Base-by-base conservation (phyloP, 2,113 vertebrate genomes). In the Oryzias javanicus region DNA sequence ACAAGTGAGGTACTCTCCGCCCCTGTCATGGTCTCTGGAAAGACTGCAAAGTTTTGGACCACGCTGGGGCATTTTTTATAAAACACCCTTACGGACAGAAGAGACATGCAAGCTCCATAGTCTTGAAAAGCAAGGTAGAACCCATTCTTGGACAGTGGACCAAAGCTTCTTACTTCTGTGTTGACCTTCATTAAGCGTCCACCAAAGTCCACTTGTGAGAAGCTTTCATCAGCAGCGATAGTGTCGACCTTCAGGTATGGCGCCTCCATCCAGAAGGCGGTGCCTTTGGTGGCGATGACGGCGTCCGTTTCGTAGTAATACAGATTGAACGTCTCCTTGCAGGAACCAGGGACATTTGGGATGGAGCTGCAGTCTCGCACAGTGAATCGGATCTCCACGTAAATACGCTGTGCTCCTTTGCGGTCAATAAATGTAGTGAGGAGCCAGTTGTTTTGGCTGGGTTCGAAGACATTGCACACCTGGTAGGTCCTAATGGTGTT, bases 221-320 rank as follows among this genome's bases (percentile, higher is more conserved):
- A 99, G 89, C 97, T 99, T 86, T 99, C 97, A 16, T 98, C 97
- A 5, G 97, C 96, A 46, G 97, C 97, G 41, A 99, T 99, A 66
- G 97, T 99, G 93, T 99, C 97, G 76, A 99, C 97, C 85, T 99
- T 99, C 84, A 98, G 93, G 89, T 98, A 99, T 75, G 97, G 97
- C 6, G 95, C 94, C 88, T 99, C 97, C 4, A 94, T 98, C 97
- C 96, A 99, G 89, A 98, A 98, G 69, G 95, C 90, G 0, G 94
- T 94, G 79, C 95, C 95, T 89, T 98, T 98, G 66, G 95, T 98
- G 88, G 95, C 95, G 27, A 98, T 96, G 72, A 97, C 94, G 0
- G 95, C 94, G 78, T 99, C 97, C 0, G 91, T 95, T 85, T 99
- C 96, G 29, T 98, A 98, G 88, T 99, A 99, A 86, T 99, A 99